phyloP scores from a whole-genome alignment of 2,113 vertebrate genomes.

The Oryctolagus cuniculus region DNA sequence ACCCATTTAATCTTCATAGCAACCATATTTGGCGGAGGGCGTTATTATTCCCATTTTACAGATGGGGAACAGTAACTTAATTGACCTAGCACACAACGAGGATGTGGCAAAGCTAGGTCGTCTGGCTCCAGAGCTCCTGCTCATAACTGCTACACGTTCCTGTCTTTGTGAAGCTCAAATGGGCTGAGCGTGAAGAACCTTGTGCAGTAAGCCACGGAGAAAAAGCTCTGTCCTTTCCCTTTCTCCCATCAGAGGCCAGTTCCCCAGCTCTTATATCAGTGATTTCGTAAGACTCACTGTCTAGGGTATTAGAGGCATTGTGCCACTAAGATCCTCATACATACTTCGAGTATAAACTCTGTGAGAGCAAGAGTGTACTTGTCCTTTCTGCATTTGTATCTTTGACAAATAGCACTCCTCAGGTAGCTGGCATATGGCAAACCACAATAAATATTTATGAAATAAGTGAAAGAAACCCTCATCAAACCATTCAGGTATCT shows the following conservation, averaged over 20 bases:
- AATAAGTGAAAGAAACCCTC: slow-evolving; percentile 26
- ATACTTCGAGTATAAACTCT: background rate
- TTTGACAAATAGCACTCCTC: background rate
- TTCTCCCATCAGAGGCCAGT: background rate
- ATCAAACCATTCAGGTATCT: slow-evolving; percentile 16
- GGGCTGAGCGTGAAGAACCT: too few relatives aligned
- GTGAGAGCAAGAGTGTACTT: background rate
- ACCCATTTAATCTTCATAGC: background rate
- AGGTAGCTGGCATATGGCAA: background rate
- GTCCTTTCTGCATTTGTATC: background rate
- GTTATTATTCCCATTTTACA: background rate
- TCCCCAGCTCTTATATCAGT: background rate
- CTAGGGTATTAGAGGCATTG: background rate
- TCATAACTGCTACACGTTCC: too few relatives aligned
- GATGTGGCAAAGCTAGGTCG: background rate
- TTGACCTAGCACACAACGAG: background rate
- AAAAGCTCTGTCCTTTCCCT: background rate
- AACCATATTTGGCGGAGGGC: background rate
- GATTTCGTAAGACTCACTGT: background rate
- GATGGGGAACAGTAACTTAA: background rate
- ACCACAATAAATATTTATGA: background rate
- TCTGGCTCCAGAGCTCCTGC: too few relatives aligned
- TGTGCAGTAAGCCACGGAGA: background rate
- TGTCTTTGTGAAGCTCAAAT: background rate
- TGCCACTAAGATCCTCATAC: background rate